Evolutionary conservation across 2,888 invertebrate species (phyloP).

Genomic region (Leptothorax acervorum): DNA sequence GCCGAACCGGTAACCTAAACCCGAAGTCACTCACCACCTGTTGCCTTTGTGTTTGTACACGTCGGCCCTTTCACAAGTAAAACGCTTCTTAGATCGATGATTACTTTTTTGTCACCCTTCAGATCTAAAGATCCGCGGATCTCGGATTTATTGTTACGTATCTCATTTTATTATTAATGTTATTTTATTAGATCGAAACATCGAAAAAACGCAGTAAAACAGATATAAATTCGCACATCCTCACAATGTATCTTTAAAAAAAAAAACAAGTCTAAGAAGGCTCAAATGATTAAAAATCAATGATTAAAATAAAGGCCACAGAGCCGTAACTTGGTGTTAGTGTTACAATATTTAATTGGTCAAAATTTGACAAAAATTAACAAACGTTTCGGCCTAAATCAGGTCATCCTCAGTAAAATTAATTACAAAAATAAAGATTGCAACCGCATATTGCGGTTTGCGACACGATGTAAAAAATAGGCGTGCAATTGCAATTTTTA

Average conservation of each 20-base stretch:
- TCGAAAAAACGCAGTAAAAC: background rate
- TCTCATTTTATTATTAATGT: background rate
- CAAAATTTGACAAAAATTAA: no score
- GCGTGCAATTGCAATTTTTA: no score
- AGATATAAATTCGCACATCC: background rate
- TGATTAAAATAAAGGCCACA: no score
- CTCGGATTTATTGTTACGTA: background rate
- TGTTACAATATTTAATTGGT: no score
- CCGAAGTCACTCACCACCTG: constrained; percentile 77
- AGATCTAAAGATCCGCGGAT: constrained; percentile 35
- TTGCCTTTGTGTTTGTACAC: constrained; percentile 75
- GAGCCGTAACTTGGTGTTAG: no score
- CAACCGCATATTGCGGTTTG: no score
- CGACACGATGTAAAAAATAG: no score
- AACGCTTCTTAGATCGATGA: constrained; percentile 54
- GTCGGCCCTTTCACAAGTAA: constrained; percentile 60
- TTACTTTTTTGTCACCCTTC: constrained; percentile 29
- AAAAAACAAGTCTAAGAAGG: background rate
- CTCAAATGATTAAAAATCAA: no score
- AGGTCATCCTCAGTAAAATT: no score
- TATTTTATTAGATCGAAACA: constrained; percentile 9
- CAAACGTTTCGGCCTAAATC: no score
- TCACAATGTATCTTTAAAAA: background rate
- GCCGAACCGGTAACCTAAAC: constrained; percentile 75
- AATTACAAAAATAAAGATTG: no score